phyloP scores from a whole-genome alignment of 2,888 invertebrate genomes.

The Selenia dentaria region DNA sequence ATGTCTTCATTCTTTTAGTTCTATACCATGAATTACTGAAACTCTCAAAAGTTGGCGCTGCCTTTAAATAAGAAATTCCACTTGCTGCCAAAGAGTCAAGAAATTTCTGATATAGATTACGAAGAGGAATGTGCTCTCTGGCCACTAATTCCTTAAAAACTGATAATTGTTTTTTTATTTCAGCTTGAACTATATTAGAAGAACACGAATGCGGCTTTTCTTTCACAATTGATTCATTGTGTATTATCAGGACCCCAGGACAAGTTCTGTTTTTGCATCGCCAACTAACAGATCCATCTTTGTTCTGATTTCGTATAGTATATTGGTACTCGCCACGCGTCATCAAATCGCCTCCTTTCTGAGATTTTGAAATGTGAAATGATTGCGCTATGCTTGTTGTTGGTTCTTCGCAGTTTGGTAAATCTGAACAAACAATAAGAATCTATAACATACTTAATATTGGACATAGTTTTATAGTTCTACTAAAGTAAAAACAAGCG shows the following conservation, averaged over 20 bases:
- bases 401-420: too few relatives aligned
- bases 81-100: neutral
- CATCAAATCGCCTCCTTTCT: neutral
- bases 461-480: too few relatives aligned
- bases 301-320: neutral
- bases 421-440: too few relatives aligned
- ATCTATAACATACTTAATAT: too few relatives aligned
- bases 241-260: neutral
- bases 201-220: neutral
- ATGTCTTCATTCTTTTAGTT: too few relatives aligned
- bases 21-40: neutral
- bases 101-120: neutral
- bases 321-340: neutral
- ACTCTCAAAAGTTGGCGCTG: neutral
- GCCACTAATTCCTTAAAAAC: conserved; percentile 1
- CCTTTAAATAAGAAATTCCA: neutral
- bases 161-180: conserved; percentile 1
- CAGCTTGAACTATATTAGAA: neutral
- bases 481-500: too few relatives aligned
- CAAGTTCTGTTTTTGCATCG: neutral
- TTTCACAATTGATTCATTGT: neutral
- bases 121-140: neutral
- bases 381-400: too few relatives aligned
- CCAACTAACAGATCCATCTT: neutral
- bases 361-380: neutral